Evolutionary conservation across 1,140 invertebrate species (phyloP), one percentile per base, ranked within the genome.

Genomic region (Mercenaria mercenaria): DNA sequence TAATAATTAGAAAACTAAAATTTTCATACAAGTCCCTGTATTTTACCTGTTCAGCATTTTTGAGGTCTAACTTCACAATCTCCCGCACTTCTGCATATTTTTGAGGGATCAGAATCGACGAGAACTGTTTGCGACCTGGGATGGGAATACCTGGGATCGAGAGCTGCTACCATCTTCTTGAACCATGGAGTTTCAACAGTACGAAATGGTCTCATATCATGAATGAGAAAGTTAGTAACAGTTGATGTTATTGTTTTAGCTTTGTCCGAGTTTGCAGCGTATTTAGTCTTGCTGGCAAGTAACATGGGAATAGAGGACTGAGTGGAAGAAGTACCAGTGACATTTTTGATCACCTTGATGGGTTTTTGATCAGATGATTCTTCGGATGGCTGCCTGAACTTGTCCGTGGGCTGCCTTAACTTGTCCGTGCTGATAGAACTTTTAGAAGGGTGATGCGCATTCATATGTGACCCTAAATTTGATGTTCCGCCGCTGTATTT

Each of bases 181-280:
- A 86, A 76, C 47, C 47, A 18, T 34, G 37, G 39, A 50, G 43
- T 43, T 52, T 86, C 83, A 37, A 76, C 83, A 18, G 52, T 76
- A 10, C 83, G 41, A n/a, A 52, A 86, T 15, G 83, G 83, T 50
- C 69, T 64, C n/a, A 86, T 32, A 43, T 86, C 47, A 41, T 86
- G 26, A n/a, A 86, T 39, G n/a, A 86, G 41, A 56, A 61, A 86
- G n/a, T 50, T 76, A 39, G 41, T 26, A 52, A 86, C 56, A 32
- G n/a, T 23, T 20, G 41, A 1, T 11, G 83, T 86, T 26, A 86
- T 86, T 32, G 29, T 34, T 50, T 32, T 74, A 37, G 69, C 67
- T n/a, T 32, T 43, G 13, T 52, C 18, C 4, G 69, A 52, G 2
- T 47, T 74, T 74, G 83, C 29, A 52, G 20, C 0, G 37, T 76